Percentiles rank a stretch among this genome's conserved stretches.
These are phyloP conservation scores for Holacanthella duospinosa DNA, from an alignment of 2,888 invertebrate species.

Conservation along the genomic window DNA sequence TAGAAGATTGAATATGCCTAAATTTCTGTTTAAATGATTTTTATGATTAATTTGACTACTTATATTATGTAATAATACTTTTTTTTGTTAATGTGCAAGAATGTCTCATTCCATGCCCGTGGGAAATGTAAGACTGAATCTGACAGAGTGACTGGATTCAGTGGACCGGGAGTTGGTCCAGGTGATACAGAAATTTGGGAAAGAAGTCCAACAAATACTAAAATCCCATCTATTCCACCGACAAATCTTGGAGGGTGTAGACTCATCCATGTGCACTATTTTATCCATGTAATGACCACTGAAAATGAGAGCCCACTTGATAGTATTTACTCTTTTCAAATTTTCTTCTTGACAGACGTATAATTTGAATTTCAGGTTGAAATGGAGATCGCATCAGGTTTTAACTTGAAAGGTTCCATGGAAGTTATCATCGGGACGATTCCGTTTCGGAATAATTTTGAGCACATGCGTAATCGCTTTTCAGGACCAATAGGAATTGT, in stretches of 20 bases:
- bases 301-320: no score
- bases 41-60: background rate
- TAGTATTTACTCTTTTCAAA: no score
- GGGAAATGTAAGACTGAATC: no score
- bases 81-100: no score
- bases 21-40: no score
- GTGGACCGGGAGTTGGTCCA: no score
- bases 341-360: no score
- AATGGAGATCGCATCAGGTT: conserved; percentile 13
- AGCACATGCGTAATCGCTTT: conserved; percentile 2
- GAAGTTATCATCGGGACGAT: no score
- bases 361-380: conserved; percentile 15
- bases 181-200: conserved; percentile 14
- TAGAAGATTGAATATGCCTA: background rate
- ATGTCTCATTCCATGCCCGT: no score
- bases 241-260: conserved; percentile 17
- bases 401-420: background rate
- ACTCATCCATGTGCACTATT: no score
- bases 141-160: no score
- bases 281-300: conserved; percentile 8
- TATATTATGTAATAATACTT: no score
- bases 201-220: background rate
- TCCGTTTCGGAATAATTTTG: conserved; percentile 10
- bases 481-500: background rate
- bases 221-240: conserved; percentile 21